Evolutionary conservation across 2,797 vertebrate genomes (phyloP), one percentile per base, ranked within the genome.

Genomic region (Sebastes iracundus): DNA sequence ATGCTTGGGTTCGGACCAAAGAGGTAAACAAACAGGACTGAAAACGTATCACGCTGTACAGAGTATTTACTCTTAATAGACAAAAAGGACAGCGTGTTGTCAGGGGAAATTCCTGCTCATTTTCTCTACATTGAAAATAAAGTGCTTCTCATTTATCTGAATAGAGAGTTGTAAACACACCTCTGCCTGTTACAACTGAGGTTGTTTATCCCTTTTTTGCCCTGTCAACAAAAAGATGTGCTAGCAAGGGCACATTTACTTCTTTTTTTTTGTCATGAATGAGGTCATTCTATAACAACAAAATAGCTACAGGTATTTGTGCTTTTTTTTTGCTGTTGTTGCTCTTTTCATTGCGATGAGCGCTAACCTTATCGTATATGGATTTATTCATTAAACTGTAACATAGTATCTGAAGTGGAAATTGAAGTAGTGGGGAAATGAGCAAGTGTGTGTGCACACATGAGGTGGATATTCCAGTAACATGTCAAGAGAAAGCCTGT

Each of bases 381-480:
- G 67, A 93, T 89, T 77, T 86, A 85, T 92, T 88, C 82, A 88
- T 88, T 87, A 88, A 91, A 88, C 5, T 38, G 18, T 59, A 71
- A 80, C 82, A 81, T 46, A 35, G 32, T 46, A 42, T 22, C 65
- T 8, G 72, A 25, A 67, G 55, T 78, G 53, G 58, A 75, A 72
- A 67, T 53, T 32, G 59, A 77, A 79, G 68, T 35, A 35, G 33
- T 65, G 42, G 11, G 60, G 76, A 71, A 75, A 79, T 20, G 32
- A 75, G 16, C 16, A 30, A 27, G 22, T 20, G 55, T 58, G 42
- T 52, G 20, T 65, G 49, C 18, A 7, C 79, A 66, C 55, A 82
- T 81, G 70, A 79, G 70, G 58, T 71, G 73, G 53, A 85, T 73
- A 52, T 72, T 78, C 68, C 73, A 60, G 59, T 13, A 61, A 80